phyloP scores from a whole-genome alignment of 1,140 invertebrate species.

The Bradysia coprophila region DNA sequence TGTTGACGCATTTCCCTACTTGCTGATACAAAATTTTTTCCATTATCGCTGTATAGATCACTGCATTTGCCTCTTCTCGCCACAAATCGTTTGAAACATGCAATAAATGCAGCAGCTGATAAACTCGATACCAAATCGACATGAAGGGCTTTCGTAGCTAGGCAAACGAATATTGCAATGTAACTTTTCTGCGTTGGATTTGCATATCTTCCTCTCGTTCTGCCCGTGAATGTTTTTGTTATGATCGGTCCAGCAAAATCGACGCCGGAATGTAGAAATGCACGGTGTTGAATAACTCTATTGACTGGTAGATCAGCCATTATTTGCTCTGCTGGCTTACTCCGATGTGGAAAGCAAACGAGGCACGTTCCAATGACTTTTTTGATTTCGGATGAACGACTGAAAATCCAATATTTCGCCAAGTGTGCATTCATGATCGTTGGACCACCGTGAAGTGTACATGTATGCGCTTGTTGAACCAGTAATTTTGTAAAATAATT shows the following conservation, averaged over 20 bases:
- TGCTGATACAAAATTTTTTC: constrained; percentile 2
- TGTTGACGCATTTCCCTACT: neutral
- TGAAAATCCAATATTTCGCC: constrained; percentile 8
- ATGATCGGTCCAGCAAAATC: constrained; percentile 7
- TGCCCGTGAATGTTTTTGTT: neutral
- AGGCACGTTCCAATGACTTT: constrained; percentile 7
- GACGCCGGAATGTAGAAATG: constrained; percentile 6
- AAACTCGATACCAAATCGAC: constrained; percentile 14
- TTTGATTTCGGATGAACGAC: constrained; percentile 5
- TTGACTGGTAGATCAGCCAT: constrained; percentile 10
- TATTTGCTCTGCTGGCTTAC: constrained; percentile 2
- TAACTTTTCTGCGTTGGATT: constrained; percentile 15
- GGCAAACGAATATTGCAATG: constrained; percentile 21
- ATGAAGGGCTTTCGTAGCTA: constrained; percentile 15
- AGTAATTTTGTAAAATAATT: constrained; percentile 10
- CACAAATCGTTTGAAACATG: constrained; percentile 17
- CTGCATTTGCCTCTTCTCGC: constrained; percentile 8
- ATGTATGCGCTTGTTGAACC: constrained; percentile 9
- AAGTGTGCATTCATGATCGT: constrained; percentile 4
- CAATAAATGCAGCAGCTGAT: constrained; percentile 19
- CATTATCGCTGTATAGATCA: neutral
- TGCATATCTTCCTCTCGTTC: constrained; percentile 1
- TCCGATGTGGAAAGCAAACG: constrained; percentile 5
- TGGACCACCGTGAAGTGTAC: constrained; percentile 8
- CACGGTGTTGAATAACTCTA: constrained; percentile 3